Conservation (phyloP, 2,888 invertebrate genomes). For the Tiliacea aurago region DNA sequence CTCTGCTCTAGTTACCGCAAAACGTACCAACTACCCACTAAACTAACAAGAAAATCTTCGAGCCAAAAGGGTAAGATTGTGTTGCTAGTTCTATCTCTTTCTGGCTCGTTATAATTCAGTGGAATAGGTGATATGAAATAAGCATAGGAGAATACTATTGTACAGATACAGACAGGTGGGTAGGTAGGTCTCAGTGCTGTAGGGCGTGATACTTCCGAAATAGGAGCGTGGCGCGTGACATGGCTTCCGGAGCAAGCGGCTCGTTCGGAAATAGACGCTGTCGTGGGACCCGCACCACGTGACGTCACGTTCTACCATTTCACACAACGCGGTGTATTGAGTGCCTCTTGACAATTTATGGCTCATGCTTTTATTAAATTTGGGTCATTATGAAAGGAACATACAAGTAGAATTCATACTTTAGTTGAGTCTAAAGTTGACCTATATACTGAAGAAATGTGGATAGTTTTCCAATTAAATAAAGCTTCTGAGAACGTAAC, state of each 20-base stretch:
- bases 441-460: neutral
- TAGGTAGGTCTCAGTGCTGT: constrained; percentile 28
- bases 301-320: constrained; percentile 62
- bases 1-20: constrained; percentile 36
- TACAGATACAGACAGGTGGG: constrained; percentile 40
- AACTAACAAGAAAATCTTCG: constrained; percentile 25
- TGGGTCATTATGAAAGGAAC: neutral
- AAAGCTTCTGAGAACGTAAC: neutral
- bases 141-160: constrained; percentile 18
- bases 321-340: constrained; percentile 46
- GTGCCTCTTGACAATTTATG: constrained; percentile 42
- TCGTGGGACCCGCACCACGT: constrained; percentile 66
- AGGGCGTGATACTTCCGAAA: constrained; percentile 62
- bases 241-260: constrained; percentile 72
- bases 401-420: no score
- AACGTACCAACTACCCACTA: constrained; percentile 34
- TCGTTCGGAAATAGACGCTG: constrained; percentile 83
- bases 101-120: neutral
- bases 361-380: constrained; percentile 37
- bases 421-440: neutral
- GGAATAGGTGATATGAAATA: constrained; percentile 21
- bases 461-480: neutral
- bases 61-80: neutral
- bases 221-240: constrained; percentile 69
- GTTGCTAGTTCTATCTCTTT: constrained; percentile 21